Evolutionary conservation across 2,888 invertebrate genomes (phyloP).

Genomic region (Deilephila porcellus): DNA sequence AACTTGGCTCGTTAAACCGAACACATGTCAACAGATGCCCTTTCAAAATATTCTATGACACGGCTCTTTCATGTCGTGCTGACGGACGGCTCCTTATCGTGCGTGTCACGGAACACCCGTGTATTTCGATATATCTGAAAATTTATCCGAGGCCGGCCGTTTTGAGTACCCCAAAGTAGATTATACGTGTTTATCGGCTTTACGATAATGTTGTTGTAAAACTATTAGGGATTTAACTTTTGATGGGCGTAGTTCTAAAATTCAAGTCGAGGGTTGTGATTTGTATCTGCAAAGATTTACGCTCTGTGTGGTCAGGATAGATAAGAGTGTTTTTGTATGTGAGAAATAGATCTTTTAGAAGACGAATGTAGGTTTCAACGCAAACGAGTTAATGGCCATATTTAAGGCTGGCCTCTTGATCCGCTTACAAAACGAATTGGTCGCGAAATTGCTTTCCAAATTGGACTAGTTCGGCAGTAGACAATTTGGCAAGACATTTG

Average conservation of each 20-base stretch:
- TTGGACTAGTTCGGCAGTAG: slow-evolving; percentile 82
- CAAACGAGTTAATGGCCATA: slow-evolving; percentile 78
- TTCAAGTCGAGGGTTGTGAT: neutral
- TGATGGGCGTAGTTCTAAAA: neutral
- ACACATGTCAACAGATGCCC: slow-evolving; percentile 61
- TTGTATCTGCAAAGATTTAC: neutral
- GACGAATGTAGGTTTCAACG: slow-evolving; percentile 67
- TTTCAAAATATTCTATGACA: slow-evolving; percentile 67
- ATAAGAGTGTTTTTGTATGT: slow-evolving; percentile 66
- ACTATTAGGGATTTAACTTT: slow-evolving; percentile 6
- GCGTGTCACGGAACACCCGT: slow-evolving; percentile 34
- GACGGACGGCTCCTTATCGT: slow-evolving; percentile 59
- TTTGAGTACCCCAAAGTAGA: neutral
- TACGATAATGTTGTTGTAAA: neutral
- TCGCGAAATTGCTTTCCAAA: slow-evolving; percentile 83
- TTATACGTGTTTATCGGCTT: neutral
- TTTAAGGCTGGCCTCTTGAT: slow-evolving; percentile 81
- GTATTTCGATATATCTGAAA: slow-evolving; percentile 4
- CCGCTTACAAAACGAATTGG: slow-evolving; percentile 82
- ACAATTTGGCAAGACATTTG: slow-evolving; percentile 84
- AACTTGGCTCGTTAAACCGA: slow-evolving; percentile 72
- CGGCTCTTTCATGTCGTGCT: slow-evolving; percentile 58
- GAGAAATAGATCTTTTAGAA: slow-evolving; percentile 65
- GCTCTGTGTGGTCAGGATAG: slow-evolving; percentile 46
- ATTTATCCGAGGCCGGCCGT: neutral